Conservation (phyloP, 1,140 invertebrate genomes). For the Homalodisca vitripennis region DNA sequence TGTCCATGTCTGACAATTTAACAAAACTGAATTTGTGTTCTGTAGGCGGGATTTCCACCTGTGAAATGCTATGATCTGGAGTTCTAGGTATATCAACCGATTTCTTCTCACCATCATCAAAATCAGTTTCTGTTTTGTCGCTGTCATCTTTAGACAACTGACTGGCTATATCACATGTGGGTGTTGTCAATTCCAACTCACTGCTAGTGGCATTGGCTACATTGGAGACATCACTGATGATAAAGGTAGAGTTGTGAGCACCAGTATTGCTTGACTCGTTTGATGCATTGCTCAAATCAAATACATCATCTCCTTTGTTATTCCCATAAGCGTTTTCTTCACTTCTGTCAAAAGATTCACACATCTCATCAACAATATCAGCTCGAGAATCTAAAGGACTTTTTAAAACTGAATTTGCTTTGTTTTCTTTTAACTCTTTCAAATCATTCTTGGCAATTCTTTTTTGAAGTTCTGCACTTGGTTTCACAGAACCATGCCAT, state of each 20-base stretch:
- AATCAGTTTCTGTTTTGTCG: slow-evolving; percentile 35
- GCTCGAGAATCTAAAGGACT: slow-evolving; percentile 25
- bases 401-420: slow-evolving; percentile 8
- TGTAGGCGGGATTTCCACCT: slow-evolving; percentile 27
- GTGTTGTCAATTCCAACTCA: slow-evolving; percentile 36
- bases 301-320: slow-evolving; percentile 34
- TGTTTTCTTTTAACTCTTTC: slow-evolving; percentile 31
- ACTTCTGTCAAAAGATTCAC: background rate
- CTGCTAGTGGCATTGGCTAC: slow-evolving; percentile 36
- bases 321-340: slow-evolving; percentile 29
- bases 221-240: slow-evolving; percentile 38
- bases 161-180: slow-evolving; percentile 37
- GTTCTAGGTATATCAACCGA: slow-evolving; percentile 32
- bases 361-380: background rate
- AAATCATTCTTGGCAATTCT: slow-evolving; percentile 33
- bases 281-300: slow-evolving; percentile 36
- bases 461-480: slow-evolving; percentile 35
- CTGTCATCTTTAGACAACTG: slow-evolving; percentile 37
- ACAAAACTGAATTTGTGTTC: slow-evolving; percentile 49
- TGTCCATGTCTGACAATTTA: slow-evolving; percentile 57
- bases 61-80: slow-evolving; percentile 33
- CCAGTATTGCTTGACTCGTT: slow-evolving; percentile 32
- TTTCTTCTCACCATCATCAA: slow-evolving; percentile 29
- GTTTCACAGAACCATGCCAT: slow-evolving; percentile 39
- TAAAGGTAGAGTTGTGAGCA: slow-evolving; percentile 36